Conservation (phyloP, 1,140 invertebrate species). For the Caenorhabditis briggsae region DNA sequence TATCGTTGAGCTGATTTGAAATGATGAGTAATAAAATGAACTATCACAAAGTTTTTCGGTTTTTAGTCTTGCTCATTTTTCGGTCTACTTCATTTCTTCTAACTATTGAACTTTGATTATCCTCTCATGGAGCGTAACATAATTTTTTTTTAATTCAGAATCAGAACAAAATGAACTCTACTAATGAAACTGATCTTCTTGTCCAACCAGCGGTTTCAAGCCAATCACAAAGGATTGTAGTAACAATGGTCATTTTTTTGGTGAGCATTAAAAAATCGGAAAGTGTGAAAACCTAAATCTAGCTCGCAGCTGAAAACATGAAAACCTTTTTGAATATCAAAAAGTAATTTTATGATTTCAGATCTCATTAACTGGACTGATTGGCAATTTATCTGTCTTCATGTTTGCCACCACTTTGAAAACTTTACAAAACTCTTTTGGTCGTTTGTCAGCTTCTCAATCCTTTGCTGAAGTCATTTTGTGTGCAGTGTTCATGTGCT, state of each 20-base stretch:
- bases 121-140: too few relatives aligned
- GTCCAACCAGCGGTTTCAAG: not conserved
- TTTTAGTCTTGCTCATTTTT: too few relatives aligned
- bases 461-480: constrained; percentile 48
- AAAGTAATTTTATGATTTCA: not conserved
- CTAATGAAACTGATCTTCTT: not conserved
- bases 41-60: too few relatives aligned
- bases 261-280: not conserved
- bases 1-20: too few relatives aligned
- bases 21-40: too few relatives aligned
- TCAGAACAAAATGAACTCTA: not conserved
- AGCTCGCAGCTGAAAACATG: too few relatives aligned
- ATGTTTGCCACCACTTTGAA: constrained; percentile 44
- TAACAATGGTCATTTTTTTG: not conserved
- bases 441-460: constrained; percentile 51
- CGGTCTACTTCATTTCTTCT: too few relatives aligned
- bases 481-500: constrained; percentile 48
- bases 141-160: too few relatives aligned
- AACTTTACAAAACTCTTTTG: constrained; percentile 55
- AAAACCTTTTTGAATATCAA: too few relatives aligned
- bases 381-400: constrained; percentile 40
- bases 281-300: too few relatives aligned
- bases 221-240: constrained; percentile 24
- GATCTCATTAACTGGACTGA: constrained; percentile 34
- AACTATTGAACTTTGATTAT: too few relatives aligned